phyloP scores from a whole-genome alignment of 1,140 invertebrate genomes.

The Megathymus violae region DNA sequence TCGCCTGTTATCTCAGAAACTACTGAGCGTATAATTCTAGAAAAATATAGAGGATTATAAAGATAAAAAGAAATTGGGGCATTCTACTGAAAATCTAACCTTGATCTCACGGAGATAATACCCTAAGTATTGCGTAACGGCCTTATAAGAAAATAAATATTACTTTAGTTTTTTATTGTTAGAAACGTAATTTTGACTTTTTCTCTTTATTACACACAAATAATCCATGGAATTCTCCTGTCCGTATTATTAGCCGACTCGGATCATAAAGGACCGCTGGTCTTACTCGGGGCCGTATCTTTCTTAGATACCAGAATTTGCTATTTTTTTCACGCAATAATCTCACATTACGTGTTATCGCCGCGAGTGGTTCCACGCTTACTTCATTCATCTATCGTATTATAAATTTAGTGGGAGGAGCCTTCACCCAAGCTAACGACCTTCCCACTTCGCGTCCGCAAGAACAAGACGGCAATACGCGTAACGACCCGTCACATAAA shows the following conservation, averaged over 20 bases:
- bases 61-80: not conserved
- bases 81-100: not conserved
- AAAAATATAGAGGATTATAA: no score
- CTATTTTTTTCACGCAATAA: slow-evolving; percentile 75
- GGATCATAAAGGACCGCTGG: slow-evolving; percentile 64
- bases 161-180: slow-evolving; percentile 43
- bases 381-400: slow-evolving; percentile 78
- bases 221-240: slow-evolving; percentile 63
- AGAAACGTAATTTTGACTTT: slow-evolving; percentile 71
- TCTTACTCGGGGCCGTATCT: slow-evolving; percentile 59
- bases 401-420: slow-evolving; percentile 80
- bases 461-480: slow-evolving; percentile 69
- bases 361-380: slow-evolving; percentile 59
- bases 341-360: slow-evolving; percentile 71
- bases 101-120: slow-evolving; percentile 7
- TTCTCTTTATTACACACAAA: slow-evolving; percentile 65
- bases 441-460: slow-evolving; percentile 66
- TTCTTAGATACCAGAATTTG: slow-evolving; percentile 62
- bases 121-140: slow-evolving; percentile 36
- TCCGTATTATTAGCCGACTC: slow-evolving; percentile 65
- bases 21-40: no score
- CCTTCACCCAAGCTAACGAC: slow-evolving; percentile 56
- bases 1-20: no score
- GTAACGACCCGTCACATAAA: slow-evolving; percentile 56
- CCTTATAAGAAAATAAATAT: slow-evolving; percentile 37